Conservation (phyloP, 1,140 invertebrate genomes). For the Meloidogyne floridensis region DNA sequence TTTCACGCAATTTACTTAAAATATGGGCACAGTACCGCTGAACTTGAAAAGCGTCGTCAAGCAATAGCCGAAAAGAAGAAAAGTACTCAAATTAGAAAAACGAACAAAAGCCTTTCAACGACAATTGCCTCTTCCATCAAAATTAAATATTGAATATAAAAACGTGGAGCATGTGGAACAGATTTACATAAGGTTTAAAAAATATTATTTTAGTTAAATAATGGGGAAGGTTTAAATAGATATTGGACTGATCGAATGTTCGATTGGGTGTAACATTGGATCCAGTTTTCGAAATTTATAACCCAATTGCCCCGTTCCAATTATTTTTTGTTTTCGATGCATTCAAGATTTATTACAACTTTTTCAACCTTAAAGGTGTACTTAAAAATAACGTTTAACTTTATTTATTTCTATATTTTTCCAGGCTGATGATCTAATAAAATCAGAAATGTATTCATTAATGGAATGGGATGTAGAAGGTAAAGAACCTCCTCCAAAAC, state of each 20-base stretch:
- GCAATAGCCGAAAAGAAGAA: constrained; percentile 39
- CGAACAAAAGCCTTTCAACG: constrained; percentile 87
- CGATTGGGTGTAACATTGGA: no score
- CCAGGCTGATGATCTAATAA: constrained; percentile 92
- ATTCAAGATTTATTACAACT: no score
- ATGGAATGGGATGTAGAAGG: constrained; percentile 59
- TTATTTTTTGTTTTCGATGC: no score
- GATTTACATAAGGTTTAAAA: constrained; percentile 78
- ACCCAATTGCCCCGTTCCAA: no score
- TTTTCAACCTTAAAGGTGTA: no score
- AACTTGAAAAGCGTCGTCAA: constrained; percentile 41
- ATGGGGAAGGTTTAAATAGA: not conserved
- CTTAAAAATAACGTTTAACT: no score
- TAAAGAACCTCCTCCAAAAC: constrained; percentile 29
- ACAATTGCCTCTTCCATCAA: constrained; percentile 80
- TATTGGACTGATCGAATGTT: no score
- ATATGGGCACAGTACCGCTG: constrained; percentile 13
- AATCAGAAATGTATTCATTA: constrained; percentile 80
- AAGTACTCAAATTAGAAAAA: constrained; percentile 66
- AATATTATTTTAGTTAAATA: not conserved
- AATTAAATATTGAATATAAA: constrained; percentile 69
- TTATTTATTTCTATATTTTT: no score
- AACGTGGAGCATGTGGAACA: constrained; percentile 66
- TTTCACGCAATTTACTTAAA: no score
- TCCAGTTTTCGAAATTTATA: no score